These are phyloP conservation scores for Synergus umbraculus DNA, from an alignment of 2,888 invertebrate species.

Conservation along the genomic window DNA sequence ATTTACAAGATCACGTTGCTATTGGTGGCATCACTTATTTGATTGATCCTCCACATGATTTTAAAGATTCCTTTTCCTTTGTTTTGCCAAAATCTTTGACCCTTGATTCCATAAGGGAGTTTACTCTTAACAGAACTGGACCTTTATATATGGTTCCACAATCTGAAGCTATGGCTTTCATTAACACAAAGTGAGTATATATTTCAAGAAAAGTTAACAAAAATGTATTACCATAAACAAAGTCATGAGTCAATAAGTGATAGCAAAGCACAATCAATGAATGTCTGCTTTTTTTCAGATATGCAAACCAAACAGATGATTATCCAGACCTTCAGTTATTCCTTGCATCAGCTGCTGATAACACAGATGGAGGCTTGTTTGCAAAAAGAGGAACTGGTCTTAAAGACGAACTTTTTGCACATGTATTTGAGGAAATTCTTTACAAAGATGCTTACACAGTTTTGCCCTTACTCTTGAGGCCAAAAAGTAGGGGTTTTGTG, in stretches of 20 bases:
- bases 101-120: slow-evolving; percentile 81
- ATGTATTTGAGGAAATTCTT: slow-evolving; percentile 84
- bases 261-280: too few relatives aligned
- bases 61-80: slow-evolving; percentile 80
- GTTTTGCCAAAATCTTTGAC: slow-evolving; percentile 84
- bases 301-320: slow-evolving; percentile 82
- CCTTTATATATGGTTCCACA: slow-evolving; percentile 87
- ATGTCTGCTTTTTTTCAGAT: slow-evolving; percentile 69
- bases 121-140: slow-evolving; percentile 81
- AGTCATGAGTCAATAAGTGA: too few relatives aligned
- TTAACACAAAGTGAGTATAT: slow-evolving; percentile 82
- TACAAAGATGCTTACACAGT: slow-evolving; percentile 85
- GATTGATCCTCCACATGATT: slow-evolving; percentile 82
- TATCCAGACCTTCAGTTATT: slow-evolving; percentile 90
- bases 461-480: slow-evolving; percentile 85
- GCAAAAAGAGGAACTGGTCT: slow-evolving; percentile 85
- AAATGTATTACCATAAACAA: too few relatives aligned
- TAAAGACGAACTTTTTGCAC: slow-evolving; percentile 83
- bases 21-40: slow-evolving; percentile 86
- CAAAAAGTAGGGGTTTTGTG: slow-evolving; percentile 85
- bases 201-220: not conserved
- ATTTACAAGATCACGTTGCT: slow-evolving; percentile 91
- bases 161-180: slow-evolving; percentile 88
- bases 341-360: slow-evolving; percentile 86
- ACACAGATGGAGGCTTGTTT: slow-evolving; percentile 87